Evolutionary conservation across 92 coral and sea anemone species (phyloP).

Genomic region (Heteractis magnifica): DNA sequence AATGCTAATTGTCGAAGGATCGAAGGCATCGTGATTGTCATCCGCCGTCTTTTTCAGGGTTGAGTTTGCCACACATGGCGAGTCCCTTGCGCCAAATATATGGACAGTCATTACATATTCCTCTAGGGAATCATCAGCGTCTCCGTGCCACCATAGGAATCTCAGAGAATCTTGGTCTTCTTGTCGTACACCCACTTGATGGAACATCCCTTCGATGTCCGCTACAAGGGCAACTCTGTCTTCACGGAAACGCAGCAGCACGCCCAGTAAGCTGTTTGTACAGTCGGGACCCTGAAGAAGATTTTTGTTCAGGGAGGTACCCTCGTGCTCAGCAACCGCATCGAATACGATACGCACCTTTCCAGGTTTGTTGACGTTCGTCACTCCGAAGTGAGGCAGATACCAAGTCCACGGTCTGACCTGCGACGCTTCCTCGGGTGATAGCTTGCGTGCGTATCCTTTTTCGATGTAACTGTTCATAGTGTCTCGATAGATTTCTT

Average conservation of each 20-base stretch:
- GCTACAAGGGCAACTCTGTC: not conserved
- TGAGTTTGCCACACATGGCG: slow-evolving; percentile 54
- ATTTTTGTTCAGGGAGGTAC: too few relatives aligned
- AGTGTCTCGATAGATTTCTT: too few relatives aligned
- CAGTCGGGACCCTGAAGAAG: too few relatives aligned
- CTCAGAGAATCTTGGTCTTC: not conserved
- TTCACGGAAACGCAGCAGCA: not conserved
- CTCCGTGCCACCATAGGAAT: not conserved
- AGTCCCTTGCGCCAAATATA: slow-evolving; percentile 58
- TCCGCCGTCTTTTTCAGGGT: slow-evolving; percentile 42
- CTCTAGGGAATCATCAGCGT: not conserved
- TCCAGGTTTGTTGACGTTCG: too few relatives aligned
- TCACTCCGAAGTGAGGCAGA: too few relatives aligned
- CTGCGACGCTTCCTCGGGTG: too few relatives aligned
- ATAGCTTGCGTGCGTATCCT: too few relatives aligned
- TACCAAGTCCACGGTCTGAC: too few relatives aligned
- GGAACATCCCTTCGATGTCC: not conserved
- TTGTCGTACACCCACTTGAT: not conserved
- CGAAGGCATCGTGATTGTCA: slow-evolving; percentile 40
- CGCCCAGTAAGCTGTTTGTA: not conserved
- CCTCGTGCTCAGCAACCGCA: too few relatives aligned
- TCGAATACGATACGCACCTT: too few relatives aligned
- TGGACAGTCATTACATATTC: slow-evolving; percentile 6
- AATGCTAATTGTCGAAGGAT: slow-evolving; percentile 14
- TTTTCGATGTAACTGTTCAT: too few relatives aligned